Conservation (phyloP, 2,797 vertebrate genomes). For the Leuciscus waleckii region DNA sequence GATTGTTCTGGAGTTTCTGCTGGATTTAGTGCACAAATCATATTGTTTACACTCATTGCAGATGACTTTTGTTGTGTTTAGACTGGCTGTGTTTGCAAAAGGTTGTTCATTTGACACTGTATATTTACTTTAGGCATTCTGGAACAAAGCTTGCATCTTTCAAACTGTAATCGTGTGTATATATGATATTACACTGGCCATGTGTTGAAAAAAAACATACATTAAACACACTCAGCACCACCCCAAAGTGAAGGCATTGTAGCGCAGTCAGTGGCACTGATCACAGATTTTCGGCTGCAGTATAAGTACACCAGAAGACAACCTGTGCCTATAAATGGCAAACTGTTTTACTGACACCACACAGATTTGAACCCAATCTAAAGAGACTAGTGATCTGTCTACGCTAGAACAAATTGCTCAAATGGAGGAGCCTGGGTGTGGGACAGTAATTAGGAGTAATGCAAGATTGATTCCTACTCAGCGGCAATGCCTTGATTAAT, state of each 20-base stretch:
- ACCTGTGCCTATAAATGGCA: neutral
- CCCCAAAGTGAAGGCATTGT: neutral
- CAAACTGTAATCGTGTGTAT: neutral
- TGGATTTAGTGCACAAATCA: neutral
- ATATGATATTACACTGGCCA: neutral
- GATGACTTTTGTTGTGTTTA: neutral
- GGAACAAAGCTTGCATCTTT: neutral
- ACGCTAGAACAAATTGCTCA: conserved; percentile 55
- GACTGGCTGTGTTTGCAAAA: neutral
- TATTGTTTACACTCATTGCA: neutral
- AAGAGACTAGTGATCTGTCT: conserved; percentile 44
- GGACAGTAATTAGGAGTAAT: conserved; percentile 77
- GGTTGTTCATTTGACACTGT: neutral
- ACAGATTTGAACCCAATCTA: conserved; percentile 25
- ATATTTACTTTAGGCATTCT: neutral
- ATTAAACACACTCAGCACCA: neutral
- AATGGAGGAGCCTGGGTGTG: conserved; percentile 66
- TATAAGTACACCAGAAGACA: neutral
- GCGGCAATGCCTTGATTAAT: conserved; percentile 75
- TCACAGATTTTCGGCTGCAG: neutral
- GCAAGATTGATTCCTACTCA: conserved; percentile 73
- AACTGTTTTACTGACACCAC: conserved; percentile 9
- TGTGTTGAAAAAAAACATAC: neutral
- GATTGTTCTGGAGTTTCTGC: neutral
- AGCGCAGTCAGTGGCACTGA: neutral